Percentiles rank a stretch among this genome's conserved stretches.
phyloP scores from a whole-genome alignment of 2,888 invertebrate species.

The Uropetala carovei region DNA sequence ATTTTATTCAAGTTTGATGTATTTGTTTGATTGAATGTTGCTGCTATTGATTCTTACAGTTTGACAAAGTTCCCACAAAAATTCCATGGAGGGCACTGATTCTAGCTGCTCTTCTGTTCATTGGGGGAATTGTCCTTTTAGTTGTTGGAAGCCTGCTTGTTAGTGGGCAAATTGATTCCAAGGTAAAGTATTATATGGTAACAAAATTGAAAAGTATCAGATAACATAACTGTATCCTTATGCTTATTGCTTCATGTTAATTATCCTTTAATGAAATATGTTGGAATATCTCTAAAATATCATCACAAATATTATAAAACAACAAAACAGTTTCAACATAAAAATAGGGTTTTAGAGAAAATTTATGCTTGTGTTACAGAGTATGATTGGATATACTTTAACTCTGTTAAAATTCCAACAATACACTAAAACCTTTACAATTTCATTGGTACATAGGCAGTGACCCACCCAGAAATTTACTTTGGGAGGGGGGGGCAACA shows the following conservation, averaged over 20 bases:
- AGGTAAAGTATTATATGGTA: slow-evolving; percentile 75
- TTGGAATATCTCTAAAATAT: not conserved
- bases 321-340: no score
- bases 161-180: slow-evolving; percentile 87
- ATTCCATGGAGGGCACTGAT: slow-evolving; percentile 91
- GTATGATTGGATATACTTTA: no score
- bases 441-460: no score
- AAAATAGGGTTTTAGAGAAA: no score
- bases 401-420: no score
- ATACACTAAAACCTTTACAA: no score
- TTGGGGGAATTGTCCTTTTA: slow-evolving; percentile 87
- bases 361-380: no score
- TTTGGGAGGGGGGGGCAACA: no score
- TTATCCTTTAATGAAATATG: not conserved
- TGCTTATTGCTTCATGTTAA: not conserved
- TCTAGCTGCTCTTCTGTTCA: slow-evolving; percentile 85
- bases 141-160: slow-evolving; percentile 87
- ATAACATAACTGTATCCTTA: not conserved
- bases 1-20: not conserved
- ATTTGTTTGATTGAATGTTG: no score
- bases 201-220: not conserved
- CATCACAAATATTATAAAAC: no score
- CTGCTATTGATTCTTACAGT: slow-evolving; percentile 71
- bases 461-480: no score
- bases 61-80: slow-evolving; percentile 78